Evolutionary conservation across 2,113 vertebrate genomes (phyloP).

Genomic region (Tetraodon nigroviridis): DNA sequence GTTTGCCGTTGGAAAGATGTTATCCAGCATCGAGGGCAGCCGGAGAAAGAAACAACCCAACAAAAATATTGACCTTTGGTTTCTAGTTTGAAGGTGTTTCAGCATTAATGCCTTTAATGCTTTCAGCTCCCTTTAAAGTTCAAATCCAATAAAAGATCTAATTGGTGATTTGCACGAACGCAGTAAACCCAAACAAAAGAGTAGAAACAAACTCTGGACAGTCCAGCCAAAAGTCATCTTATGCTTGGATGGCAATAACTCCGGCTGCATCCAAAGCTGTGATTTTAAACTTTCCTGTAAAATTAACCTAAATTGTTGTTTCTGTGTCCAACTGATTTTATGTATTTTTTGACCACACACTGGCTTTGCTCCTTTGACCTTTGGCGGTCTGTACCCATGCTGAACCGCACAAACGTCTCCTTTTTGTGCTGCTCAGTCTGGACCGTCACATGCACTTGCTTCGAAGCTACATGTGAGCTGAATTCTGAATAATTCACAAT

Average conservation of each 20-base stretch:
- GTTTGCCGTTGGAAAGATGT: constrained; percentile 10
- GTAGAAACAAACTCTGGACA: constrained; percentile 18
- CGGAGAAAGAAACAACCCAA: constrained; percentile 8
- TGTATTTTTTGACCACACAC: constrained; percentile 56
- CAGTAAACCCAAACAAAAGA: constrained; percentile 29
- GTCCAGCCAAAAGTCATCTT: constrained; percentile 33
- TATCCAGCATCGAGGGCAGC: constrained; percentile 7
- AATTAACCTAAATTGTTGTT: constrained; percentile 56
- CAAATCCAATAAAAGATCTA: constrained; percentile 5
- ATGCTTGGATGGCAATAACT: constrained; percentile 44
- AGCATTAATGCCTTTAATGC: constrained; percentile 17
- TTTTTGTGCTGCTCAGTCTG: constrained; percentile 18
- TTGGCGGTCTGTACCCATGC: constrained; percentile 27
- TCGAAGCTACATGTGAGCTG: constrained; percentile 17
- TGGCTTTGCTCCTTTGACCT: constrained; percentile 40
- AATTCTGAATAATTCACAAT: constrained; percentile 34
- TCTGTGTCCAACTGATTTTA: constrained; percentile 57
- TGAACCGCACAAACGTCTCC: constrained; percentile 10
- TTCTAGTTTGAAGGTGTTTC: constrained; percentile 21
- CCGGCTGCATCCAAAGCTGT: constrained; percentile 34
- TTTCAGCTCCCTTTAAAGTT: constrained; percentile 21
- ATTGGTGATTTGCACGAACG: constrained; percentile 30
- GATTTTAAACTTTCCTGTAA: constrained; percentile 36
- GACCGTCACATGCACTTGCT: constrained; percentile 43
- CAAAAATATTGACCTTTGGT: constrained; percentile 6